phyloP scores from a whole-genome alignment of 2,888 invertebrate genomes.

The Microplitis manilae region DNA sequence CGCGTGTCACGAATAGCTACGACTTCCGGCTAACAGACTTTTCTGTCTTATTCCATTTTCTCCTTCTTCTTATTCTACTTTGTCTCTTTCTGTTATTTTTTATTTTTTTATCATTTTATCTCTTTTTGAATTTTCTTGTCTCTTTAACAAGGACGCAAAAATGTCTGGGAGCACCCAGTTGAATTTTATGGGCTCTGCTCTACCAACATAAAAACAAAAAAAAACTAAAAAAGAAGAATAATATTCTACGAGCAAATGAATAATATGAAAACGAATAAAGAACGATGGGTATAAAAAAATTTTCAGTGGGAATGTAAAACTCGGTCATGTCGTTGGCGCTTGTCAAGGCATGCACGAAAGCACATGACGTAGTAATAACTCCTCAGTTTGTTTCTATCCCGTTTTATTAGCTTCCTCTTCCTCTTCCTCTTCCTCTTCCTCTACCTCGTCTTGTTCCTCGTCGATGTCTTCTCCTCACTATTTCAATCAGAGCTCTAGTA shows the following conservation, averaged over 20 bases:
- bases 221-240: constrained; percentile 9
- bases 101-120: neutral
- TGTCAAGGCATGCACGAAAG: constrained; percentile 49
- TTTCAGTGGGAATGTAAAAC: constrained; percentile 57
- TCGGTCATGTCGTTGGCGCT: constrained; percentile 58
- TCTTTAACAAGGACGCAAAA: constrained; percentile 12
- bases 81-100: neutral
- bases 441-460: neutral
- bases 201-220: neutral
- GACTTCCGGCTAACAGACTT: constrained; percentile 36
- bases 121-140: neutral
- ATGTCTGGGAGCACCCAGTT: constrained; percentile 18
- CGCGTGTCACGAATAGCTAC: constrained; percentile 36
- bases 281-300: constrained; percentile 26
- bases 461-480: neutral
- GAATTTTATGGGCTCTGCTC: constrained; percentile 22
- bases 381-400: constrained; percentile 4
- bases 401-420: neutral
- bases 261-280: constrained; percentile 26
- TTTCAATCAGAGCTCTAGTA: neutral
- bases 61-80: neutral
- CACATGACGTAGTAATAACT: constrained; percentile 12
- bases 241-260: constrained; percentile 24
- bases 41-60: constrained; percentile 20
- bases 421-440: neutral